phyloP scores from a whole-genome alignment of 2,888 invertebrate species.

The Gari tellinella region DNA sequence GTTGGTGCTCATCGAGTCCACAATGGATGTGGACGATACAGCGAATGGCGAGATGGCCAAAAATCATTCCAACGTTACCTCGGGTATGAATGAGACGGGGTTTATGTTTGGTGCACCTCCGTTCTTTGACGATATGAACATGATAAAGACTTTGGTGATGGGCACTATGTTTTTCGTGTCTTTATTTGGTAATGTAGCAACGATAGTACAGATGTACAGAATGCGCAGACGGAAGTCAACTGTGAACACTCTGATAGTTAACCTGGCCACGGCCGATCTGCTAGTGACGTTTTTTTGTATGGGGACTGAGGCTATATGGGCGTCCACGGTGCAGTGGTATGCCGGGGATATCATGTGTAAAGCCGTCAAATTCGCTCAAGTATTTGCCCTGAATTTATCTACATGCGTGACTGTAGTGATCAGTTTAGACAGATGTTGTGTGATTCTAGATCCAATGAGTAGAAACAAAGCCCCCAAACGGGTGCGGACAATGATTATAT shows the following conservation, averaged over 20 bases:
- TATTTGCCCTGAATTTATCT: conserved; percentile 92
- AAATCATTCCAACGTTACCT: no score
- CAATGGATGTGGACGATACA: no score
- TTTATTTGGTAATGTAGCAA: conserved; percentile 90
- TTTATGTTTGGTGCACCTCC: conserved; percentile 85
- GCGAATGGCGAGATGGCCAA: no score
- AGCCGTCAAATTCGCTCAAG: conserved; percentile 91
- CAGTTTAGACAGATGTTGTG: conserved; percentile 91
- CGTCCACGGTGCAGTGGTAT: conserved; percentile 91
- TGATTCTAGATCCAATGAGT: conserved; percentile 89
- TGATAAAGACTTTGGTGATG: conserved; percentile 89
- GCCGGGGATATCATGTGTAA: conserved; percentile 92
- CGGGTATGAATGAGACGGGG: no score
- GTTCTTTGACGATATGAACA: conserved; percentile 87
- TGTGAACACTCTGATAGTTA: conserved; percentile 90
- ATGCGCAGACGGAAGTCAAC: conserved; percentile 85
- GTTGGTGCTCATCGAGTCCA: not conserved
- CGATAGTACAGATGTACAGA: conserved; percentile 90
- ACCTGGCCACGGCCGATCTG: conserved; percentile 93
- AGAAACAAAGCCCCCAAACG: conserved; percentile 87
- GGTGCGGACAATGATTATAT: conserved; percentile 86
- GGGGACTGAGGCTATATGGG: conserved; percentile 92
- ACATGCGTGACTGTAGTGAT: conserved; percentile 93
- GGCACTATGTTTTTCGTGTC: conserved; percentile 90
- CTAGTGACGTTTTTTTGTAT: conserved; percentile 93